Base-by-base conservation (phyloP, 2,113 vertebrate genomes). In the Dasyprocta punctata region DNA sequence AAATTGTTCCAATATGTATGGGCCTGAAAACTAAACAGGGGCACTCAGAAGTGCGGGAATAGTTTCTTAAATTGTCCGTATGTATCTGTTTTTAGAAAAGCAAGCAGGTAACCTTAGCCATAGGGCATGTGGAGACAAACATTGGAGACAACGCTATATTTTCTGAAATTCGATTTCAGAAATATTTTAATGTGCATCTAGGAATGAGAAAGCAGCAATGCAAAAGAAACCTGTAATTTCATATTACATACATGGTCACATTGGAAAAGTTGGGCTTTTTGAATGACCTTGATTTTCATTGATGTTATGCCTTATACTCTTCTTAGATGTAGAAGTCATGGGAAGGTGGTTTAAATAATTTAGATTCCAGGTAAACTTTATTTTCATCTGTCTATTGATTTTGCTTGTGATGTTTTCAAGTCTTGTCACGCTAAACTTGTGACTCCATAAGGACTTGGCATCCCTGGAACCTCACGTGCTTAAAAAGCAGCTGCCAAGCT, bases 81-180 rank as follows among this genome's bases (percentile, higher is more conserved):
- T 89, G 83, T 91, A 73, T 82, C 12, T 71, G 28, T 38, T 85
- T 60, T 89, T 82, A 75, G 84, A 56, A 73, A 86, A 92, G 61
- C 52, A 83, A 93, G 44, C 44, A 88, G 58, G 52, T 90, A 24
- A 61, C 22, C 10, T 3, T 49, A 61, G 1, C 49, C 75, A 67
- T 22, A 13, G 44, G 20, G 41, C 63, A 71, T 26, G 7, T 89
- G n/a, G 38, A 36, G 63, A 0, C 26, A 19, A 86, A 41, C 58
- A 73, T 87, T 28, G 22, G 67, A 3, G 63, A 63, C 33, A 87
- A 30, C 30, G 1, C 16, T 24, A 49, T 77, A 54, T 47, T 80
- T 89, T 92, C 81, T 73, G 47, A 93, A 56, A 77, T 86, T 80
- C 78, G 33, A 94, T 86, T 95, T 93, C 56, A 94, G 30, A 97